phyloP scores from a whole-genome alignment of 2,113 vertebrate genomes.

The Noturus placidus region DNA sequence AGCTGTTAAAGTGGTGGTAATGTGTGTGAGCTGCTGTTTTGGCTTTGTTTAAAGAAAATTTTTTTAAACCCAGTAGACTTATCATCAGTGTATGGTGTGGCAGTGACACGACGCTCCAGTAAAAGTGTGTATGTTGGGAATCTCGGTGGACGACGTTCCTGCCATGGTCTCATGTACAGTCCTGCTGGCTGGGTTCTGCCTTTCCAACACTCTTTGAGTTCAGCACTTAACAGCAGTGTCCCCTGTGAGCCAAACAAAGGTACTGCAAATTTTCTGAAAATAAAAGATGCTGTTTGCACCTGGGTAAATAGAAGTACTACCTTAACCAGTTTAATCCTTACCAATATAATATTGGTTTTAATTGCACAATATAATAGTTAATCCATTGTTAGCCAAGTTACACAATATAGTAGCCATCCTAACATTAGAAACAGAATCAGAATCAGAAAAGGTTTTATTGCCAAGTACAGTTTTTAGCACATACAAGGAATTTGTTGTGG shows the following conservation, averaged over 20 bases:
- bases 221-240: constrained; percentile 64
- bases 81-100: constrained; percentile 73
- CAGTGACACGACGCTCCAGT: constrained; percentile 75
- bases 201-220: constrained; percentile 67
- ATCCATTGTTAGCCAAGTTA: too few relatives aligned
- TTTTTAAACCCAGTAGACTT: constrained; percentile 66
- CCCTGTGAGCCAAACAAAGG: constrained; percentile 78
- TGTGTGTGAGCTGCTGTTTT: background rate
- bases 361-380: background rate
- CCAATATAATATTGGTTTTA: background rate
- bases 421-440: too few relatives aligned
- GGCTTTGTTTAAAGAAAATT: background rate
- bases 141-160: constrained; percentile 79
- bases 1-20: background rate
- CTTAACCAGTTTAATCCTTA: background rate
- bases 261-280: constrained; percentile 50
- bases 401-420: background rate
- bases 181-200: constrained; percentile 86
- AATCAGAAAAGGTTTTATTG: too few relatives aligned
- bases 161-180: constrained; percentile 82
- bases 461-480: too few relatives aligned
- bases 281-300: background rate
- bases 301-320: background rate
- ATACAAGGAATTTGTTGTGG: too few relatives aligned
- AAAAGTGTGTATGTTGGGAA: constrained; percentile 73